Evolutionary conservation across 2,888 invertebrate genomes (phyloP).

Genomic region (Acanthopleura granulata): DNA sequence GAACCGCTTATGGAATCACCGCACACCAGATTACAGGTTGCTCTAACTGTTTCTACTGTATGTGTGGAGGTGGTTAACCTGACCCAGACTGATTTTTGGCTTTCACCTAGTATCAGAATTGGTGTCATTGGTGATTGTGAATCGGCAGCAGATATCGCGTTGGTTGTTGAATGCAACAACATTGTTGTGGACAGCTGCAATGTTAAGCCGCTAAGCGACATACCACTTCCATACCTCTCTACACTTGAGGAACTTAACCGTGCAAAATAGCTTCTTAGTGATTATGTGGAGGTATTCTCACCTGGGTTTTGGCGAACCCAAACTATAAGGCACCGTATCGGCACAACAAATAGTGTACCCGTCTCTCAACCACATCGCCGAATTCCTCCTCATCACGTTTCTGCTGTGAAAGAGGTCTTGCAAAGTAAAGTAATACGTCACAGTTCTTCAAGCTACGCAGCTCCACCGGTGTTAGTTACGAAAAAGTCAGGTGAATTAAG

Average conservation of each 20-base stretch:
- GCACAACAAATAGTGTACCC: background rate
- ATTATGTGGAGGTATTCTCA: background rate
- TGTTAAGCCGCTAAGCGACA: background rate
- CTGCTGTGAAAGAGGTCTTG: background rate
- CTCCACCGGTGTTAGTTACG: background rate
- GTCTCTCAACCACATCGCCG: background rate
- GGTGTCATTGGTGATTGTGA: background rate
- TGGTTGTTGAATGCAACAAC: background rate
- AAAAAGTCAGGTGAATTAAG: background rate
- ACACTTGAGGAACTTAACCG: background rate
- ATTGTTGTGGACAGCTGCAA: background rate
- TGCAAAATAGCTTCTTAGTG: background rate
- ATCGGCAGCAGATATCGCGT: background rate
- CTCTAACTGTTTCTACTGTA: background rate
- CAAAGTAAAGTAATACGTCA: background rate
- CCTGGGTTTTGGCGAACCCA: constrained; percentile 4
- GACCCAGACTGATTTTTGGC: background rate
- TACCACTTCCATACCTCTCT: background rate
- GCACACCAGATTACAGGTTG: background rate
- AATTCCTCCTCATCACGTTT: background rate
- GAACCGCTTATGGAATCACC: background rate
- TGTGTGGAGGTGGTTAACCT: background rate
- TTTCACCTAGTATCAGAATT: background rate
- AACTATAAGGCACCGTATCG: background rate
- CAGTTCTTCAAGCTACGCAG: background rate